phyloP scores from a whole-genome alignment of 2,888 invertebrate genomes.

The Pyralis farinalis region DNA sequence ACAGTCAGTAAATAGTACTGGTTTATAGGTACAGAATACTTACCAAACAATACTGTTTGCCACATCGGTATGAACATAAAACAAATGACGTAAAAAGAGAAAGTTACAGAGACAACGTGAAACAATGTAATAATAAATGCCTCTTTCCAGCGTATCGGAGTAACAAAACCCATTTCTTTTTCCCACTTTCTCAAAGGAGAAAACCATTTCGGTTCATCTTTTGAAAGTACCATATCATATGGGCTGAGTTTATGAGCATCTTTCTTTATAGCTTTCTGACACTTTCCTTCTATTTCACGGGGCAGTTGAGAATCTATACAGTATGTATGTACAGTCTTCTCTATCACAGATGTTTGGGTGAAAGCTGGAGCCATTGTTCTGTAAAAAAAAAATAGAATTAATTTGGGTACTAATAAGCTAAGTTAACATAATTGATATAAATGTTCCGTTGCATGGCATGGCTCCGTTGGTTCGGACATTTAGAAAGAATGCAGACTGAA shows the following conservation, averaged over 20 bases:
- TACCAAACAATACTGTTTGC: slow-evolving; percentile 81
- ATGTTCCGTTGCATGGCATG: too few species aligned
- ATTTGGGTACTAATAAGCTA: too few species aligned
- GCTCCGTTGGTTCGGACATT: too few species aligned
- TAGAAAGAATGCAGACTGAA: too few species aligned
- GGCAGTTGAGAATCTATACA: slow-evolving; percentile 25
- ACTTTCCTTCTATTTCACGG: slow-evolving; percentile 14
- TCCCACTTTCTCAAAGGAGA: slow-evolving; percentile 49
- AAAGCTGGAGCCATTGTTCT: slow-evolving; percentile 38
- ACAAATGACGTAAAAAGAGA: slow-evolving; percentile 39
- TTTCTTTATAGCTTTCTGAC: slow-evolving; percentile 16
- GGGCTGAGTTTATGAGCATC: slow-evolving; percentile 10
- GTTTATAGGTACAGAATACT: slow-evolving; percentile 52
- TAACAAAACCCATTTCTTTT: slow-evolving; percentile 69
- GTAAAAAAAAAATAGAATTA: slow-evolving; percentile 20
- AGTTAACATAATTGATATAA: too few species aligned
- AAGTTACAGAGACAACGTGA: slow-evolving; percentile 52
- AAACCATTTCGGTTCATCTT: slow-evolving; percentile 40
- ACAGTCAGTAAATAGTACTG: too few species aligned
- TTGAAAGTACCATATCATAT: slow-evolving; percentile 41
- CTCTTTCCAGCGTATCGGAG: slow-evolving; percentile 84
- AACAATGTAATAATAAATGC: slow-evolving; percentile 75
- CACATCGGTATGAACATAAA: slow-evolving; percentile 46
- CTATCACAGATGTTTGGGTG: slow-evolving; percentile 31
- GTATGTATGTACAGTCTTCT: slow-evolving; percentile 17